These are phyloP conservation scores for Myotis pilosus DNA, from an alignment of 2,797 vertebrate species.

Conservation along the genomic window DNA sequence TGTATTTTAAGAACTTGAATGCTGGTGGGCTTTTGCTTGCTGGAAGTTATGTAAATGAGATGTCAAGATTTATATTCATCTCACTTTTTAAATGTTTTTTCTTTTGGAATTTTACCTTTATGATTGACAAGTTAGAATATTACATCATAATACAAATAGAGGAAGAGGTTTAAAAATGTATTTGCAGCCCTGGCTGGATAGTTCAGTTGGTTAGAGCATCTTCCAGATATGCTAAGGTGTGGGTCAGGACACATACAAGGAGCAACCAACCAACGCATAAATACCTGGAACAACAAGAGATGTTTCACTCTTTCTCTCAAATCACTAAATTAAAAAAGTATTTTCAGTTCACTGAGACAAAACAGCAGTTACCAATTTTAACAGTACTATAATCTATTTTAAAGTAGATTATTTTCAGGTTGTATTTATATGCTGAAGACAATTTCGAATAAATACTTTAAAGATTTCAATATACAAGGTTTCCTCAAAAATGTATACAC, in stretches of 20 bases:
- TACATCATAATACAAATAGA: background rate
- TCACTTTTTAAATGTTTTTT: background rate
- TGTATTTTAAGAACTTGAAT: background rate
- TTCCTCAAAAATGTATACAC: no score
- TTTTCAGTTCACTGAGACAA: background rate
- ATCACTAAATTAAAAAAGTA: background rate
- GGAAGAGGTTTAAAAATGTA: background rate
- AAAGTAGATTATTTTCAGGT: background rate
- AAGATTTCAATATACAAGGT: background rate
- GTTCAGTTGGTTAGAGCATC: background rate
- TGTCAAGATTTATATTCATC: background rate
- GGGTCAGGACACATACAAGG: background rate
- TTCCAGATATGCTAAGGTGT: background rate
- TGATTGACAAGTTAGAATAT: background rate
- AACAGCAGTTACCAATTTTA: background rate
- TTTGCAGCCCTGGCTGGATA: background rate
- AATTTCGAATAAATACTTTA: conserved; percentile 1
- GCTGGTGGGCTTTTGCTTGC: background rate
- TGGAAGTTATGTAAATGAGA: background rate
- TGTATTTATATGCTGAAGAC: background rate
- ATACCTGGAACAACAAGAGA: background rate
- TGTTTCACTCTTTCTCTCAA: background rate
- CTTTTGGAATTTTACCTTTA: background rate
- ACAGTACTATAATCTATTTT: background rate
- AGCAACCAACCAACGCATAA: background rate